Percentiles rank a stretch among this genome's conserved stretches.
phyloP scores from a whole-genome alignment of 2,888 invertebrate genomes.

The Embidobia sp. region DNA sequence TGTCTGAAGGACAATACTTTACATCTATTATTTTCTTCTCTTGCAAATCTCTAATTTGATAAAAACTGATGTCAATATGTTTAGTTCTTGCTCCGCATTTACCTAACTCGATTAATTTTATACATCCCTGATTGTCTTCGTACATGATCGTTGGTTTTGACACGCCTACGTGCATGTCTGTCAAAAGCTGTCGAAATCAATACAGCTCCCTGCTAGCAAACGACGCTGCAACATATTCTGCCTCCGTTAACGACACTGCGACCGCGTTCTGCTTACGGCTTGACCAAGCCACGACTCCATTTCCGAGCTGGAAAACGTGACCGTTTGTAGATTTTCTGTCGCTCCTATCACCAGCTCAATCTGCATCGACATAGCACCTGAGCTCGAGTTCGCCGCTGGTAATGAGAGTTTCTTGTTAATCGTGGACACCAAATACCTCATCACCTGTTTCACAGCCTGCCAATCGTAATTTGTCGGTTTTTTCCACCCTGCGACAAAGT shows the following conservation, averaged over 20 bases:
- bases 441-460: constrained; percentile 69
- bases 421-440: constrained; percentile 68
- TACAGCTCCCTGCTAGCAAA: constrained; percentile 66
- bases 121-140: constrained; percentile 70
- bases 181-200: constrained; percentile 63
- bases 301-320: constrained; percentile 65
- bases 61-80: constrained; percentile 57
- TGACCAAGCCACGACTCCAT: constrained; percentile 69
- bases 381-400: constrained; percentile 34
- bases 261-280: constrained; percentile 70
- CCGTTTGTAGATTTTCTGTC: constrained; percentile 74
- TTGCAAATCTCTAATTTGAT: constrained; percentile 29
- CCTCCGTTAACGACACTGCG: constrained; percentile 66
- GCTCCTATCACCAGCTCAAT: constrained; percentile 71
- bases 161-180: constrained; percentile 40
- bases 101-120: constrained; percentile 56
- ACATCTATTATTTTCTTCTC: constrained; percentile 13
- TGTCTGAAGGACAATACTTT: constrained; percentile 37
- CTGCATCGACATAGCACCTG: constrained; percentile 69
- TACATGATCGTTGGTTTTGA: constrained; percentile 50
- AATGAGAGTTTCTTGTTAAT: constrained; percentile 47
- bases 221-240: constrained; percentile 65
- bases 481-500: constrained; percentile 63
- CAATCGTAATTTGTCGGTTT: constrained; percentile 62
- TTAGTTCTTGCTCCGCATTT: constrained; percentile 64